These are phyloP conservation scores for Pseudorhombus dupliciocellatus DNA, from an alignment of 2,113 vertebrate species.

Conservation along the genomic window DNA sequence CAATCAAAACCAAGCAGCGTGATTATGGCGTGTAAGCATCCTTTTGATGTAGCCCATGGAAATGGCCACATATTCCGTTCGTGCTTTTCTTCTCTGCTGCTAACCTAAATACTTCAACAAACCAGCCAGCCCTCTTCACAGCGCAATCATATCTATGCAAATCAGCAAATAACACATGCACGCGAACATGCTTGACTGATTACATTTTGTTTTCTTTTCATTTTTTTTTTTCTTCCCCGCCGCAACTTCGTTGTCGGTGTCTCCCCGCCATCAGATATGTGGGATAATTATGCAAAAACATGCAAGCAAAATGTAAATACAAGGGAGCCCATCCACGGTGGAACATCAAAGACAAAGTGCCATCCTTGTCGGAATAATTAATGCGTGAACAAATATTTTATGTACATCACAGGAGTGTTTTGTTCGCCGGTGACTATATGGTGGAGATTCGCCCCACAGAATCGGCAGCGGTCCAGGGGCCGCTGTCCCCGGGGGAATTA, in stretches of 20 bases:
- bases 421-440: conserved; percentile 23
- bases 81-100: conserved; percentile 1
- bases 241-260: conserved; percentile 26
- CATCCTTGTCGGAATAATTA: conserved; percentile 57
- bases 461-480: conserved; percentile 19
- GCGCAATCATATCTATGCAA: conserved; percentile 36
- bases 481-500: conserved; percentile 23
- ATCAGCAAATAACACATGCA: conserved; percentile 45
- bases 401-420: conserved; percentile 45
- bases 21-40: conserved; percentile 1
- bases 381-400: conserved; percentile 51
- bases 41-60: conserved; percentile 42
- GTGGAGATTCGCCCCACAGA: conserved; percentile 6
- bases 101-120: conserved; percentile 55
- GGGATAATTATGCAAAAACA: conserved; percentile 55
- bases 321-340: conserved; percentile 19
- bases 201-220: neutral
- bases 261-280: conserved; percentile 25
- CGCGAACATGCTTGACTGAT: conserved; percentile 44
- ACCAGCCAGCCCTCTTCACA: conserved; percentile 13
- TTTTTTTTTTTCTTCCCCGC: neutral
- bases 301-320: conserved; percentile 43
- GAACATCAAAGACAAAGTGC: conserved; percentile 61
- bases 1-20: conserved; percentile 20
- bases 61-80: neutral